Evolutionary conservation across 2,888 invertebrate genomes (phyloP), one percentile per base, ranked within the genome.

Genomic region (Cyclophora albipunctata): DNA sequence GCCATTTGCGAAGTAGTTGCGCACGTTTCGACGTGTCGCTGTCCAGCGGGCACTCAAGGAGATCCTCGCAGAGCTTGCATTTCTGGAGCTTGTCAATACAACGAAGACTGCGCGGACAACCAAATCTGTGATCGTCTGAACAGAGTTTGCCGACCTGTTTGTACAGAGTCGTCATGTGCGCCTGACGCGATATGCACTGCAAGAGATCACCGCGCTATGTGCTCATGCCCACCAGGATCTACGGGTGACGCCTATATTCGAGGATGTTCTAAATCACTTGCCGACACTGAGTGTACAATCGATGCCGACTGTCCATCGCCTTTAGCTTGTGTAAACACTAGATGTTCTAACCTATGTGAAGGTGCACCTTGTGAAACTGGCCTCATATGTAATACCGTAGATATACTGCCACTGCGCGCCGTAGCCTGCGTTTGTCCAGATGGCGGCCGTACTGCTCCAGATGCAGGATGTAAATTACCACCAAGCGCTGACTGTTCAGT

Each of bases 381-480:
- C 58, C 95, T 97, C 63, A 91, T 93, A 52, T 97, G 97, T 75
- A 90, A 92, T 53, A 94, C 95, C 0, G 85, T 94, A 6, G 95
- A 96, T 63, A 93, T 95, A 0, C 72, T 93, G 45, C 96, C 97
- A 2, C 81, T 96, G 57, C 91, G 96, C 48, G 96, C 96, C 0
- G 93, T 96, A 64, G 94, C 96, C 64, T 97, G 97, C 72, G 92
- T 94, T 67, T 97, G 97, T 79, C 95, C 96, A 7, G 90, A 93
- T 42, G 96, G 96, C 55, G 95, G 94, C 0, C 90, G 95, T 45
- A 92, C 93, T 0, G 94, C 94, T 58, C 90, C 90, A 4, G 92
- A 92, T 49, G 94, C 93, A 60, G 92, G 92, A 58, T 96, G 96
- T 75, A 91, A 91, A 57, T 75, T 85, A 34, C 90, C 91, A 34